These are phyloP conservation scores for Magallana nippona DNA, from an alignment of 2,888 invertebrate genomes.

Conservation along the genomic window DNA sequence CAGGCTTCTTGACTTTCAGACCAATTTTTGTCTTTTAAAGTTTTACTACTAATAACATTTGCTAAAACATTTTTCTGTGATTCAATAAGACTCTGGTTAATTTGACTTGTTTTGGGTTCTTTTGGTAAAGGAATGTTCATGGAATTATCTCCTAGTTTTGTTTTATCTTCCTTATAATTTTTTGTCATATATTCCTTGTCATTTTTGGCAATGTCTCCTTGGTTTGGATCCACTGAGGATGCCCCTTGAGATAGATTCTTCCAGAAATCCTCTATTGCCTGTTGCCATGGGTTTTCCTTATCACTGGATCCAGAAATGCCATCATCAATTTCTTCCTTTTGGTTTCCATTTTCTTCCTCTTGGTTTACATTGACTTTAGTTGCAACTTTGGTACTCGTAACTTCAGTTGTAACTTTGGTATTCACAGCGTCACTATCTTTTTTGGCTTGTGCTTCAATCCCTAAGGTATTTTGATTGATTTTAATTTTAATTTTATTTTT, in stretches of 20 bases:
- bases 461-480: neutral
- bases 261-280: neutral
- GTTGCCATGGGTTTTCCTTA: constrained; percentile 15
- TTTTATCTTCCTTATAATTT: neutral
- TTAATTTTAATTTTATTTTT: constrained; percentile 12
- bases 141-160: neutral
- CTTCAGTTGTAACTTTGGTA: too few species aligned
- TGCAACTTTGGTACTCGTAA: neutral
- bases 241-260: neutral
- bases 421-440: neutral
- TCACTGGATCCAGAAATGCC: neutral
- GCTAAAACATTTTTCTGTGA: neutral
- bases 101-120: neutral
- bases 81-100: neutral
- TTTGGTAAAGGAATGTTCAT: neutral
- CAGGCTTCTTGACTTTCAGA: neutral
- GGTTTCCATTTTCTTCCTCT: neutral
- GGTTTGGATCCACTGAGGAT: neutral
- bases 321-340: neutral
- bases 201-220: neutral
- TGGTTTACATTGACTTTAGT: neutral
- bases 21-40: constrained; percentile 28
- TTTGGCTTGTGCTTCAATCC: neutral
- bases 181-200: too few species aligned
- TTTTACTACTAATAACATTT: constrained; percentile 7